Conservation (phyloP, 1,140 invertebrate species). For the Ceratina australensis region DNA sequence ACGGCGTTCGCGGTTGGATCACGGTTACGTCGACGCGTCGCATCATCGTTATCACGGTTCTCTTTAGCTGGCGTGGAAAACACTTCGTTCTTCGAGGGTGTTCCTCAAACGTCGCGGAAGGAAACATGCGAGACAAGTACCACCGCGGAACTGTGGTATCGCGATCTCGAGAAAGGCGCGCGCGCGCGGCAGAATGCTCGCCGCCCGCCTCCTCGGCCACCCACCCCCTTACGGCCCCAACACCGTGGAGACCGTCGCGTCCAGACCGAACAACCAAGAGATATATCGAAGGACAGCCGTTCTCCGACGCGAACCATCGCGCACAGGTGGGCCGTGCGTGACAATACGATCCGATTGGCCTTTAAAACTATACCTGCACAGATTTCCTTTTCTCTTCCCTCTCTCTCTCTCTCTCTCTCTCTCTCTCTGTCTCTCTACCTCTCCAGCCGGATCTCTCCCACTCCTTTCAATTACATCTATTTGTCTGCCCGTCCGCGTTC, state of each 20-base stretch:
- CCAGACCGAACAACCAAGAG: slow-evolving; percentile 10
- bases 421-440: neutral
- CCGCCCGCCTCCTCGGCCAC: slow-evolving; percentile 45
- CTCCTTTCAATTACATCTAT: neutral
- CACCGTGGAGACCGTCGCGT: slow-evolving; percentile 13
- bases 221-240: slow-evolving; percentile 41
- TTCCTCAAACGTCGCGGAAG: slow-evolving; percentile 43
- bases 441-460: slow-evolving; percentile 25
- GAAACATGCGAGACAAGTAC: slow-evolving; percentile 48
- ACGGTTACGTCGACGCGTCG: neutral
- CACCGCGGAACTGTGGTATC: slow-evolving; percentile 51
- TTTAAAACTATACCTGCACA: slow-evolving; percentile 15
- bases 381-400: slow-evolving; percentile 5
- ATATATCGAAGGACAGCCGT: slow-evolving; percentile 40
- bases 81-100: slow-evolving; percentile 18
- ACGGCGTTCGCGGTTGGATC: neutral
- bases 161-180: slow-evolving; percentile 51
- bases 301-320: slow-evolving; percentile 32
- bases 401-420: slow-evolving; percentile 1
- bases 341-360: slow-evolving; percentile 39
- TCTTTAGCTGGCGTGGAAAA: neutral
- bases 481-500: neutral
- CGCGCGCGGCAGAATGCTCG: slow-evolving; percentile 45
- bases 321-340: slow-evolving; percentile 35
- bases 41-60: neutral